Conservation (phyloP, 1,140 invertebrate species). For the Ladona fulva region DNA sequence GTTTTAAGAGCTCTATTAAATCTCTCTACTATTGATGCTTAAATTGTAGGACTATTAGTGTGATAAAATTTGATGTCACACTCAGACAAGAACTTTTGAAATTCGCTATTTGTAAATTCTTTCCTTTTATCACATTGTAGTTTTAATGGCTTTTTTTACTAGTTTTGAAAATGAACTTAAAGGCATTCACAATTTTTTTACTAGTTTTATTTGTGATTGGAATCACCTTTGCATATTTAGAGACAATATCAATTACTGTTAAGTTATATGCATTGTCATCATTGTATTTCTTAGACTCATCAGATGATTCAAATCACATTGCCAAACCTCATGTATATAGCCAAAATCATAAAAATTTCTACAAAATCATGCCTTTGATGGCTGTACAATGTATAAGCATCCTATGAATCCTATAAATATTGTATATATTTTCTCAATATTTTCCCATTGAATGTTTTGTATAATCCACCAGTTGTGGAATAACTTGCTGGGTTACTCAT, state of each 20-base stretch:
- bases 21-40: background rate
- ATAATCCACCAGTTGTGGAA: background rate
- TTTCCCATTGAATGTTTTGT: background rate
- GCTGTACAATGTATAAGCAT: background rate
- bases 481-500: no score
- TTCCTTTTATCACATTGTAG: background rate
- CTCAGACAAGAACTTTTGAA: background rate
- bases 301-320: background rate
- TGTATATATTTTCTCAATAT: background rate
- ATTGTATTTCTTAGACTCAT: slow-evolving; percentile 28
- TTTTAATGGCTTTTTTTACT: background rate
- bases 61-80: background rate
- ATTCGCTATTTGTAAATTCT: background rate
- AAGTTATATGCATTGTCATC: slow-evolving; percentile 36
- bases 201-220: slow-evolving; percentile 39
- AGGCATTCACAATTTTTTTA: slow-evolving; percentile 27
- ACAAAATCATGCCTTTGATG: background rate
- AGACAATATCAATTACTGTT: slow-evolving; percentile 38
- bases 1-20: no score
- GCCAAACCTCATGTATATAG: background rate
- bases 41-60: background rate
- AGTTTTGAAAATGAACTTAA: slow-evolving; percentile 26
- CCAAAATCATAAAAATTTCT: background rate
- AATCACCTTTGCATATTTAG: slow-evolving; percentile 37
- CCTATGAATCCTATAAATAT: background rate